Evolutionary conservation across 1,140 invertebrate genomes (phyloP), one percentile per base, ranked within the genome.

Genomic region (Zaprionus lachaisei): DNA sequence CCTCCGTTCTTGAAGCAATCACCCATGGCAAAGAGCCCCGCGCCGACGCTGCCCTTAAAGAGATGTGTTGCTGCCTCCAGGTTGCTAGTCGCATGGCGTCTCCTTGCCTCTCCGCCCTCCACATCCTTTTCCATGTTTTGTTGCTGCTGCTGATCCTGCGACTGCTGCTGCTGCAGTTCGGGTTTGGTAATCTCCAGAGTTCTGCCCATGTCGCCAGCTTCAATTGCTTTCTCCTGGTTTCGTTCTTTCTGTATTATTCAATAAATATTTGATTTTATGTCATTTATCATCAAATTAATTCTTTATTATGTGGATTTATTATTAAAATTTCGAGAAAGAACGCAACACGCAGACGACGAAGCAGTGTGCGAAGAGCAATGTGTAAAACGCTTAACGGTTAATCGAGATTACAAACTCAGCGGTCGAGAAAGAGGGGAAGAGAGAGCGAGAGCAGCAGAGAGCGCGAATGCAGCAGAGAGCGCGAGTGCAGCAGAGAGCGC

Each of bases 1-100:
- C 96, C 96, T 9, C 95, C 96, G 87, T 96, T 96, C 83, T 95
- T 96, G 80, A 96, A 96, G 17, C 95, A 96, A 92, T 96, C 95
- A 26, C 96, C 96, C 94, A 97, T 96, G 2, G 96, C 96, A 78
- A 96, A 95, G 58, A 96, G 94, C 1, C 96, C 96, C 0, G 96
- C 95, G 15, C 96, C 96, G 20, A 97, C 95, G 92, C 96, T 96
- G 38, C 96, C 96, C 81, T 92, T 92, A 66, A 92, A 92, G 12
- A 92, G 77, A 68, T 92, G 91, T 77, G 95, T 95, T 73, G 96
- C 93, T 3, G 96, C 96, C 86, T 96, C 96, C 49, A 94, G 31
- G 81, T 95, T 96, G 69, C 95, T 90, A 31, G 89, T 91, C 3
- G 70, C 81, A 71, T 91, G 84, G 1, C 80, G 68, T 2, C 69